Evolutionary conservation across 2,888 invertebrate species (phyloP).

Genomic region (Coleophora deauratella): DNA sequence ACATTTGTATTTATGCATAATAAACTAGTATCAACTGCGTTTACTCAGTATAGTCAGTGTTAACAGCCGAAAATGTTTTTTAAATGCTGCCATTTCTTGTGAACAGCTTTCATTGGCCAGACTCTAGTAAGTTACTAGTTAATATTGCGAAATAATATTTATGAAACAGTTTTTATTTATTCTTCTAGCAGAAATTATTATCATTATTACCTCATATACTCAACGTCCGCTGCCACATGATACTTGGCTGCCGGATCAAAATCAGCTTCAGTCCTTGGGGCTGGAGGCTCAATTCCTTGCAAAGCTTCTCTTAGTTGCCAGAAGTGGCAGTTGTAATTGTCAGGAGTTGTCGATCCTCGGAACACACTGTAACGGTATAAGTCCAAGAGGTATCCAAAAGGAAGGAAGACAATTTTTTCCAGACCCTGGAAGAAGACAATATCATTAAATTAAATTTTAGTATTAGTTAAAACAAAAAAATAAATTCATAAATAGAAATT

Average conservation of each 20-base stretch:
- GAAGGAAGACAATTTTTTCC: constrained; percentile 81
- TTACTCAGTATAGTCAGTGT: no score
- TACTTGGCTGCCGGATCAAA: constrained; percentile 81
- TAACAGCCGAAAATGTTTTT: no score
- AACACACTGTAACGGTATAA: constrained; percentile 81
- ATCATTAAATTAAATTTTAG: neutral
- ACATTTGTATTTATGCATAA: no score
- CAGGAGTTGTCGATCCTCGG: constrained; percentile 71
- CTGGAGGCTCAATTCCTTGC: constrained; percentile 78
- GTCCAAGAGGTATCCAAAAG: constrained; percentile 80
- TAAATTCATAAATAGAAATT: no score
- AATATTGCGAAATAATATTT: no score
- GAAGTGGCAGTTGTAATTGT: constrained; percentile 79
- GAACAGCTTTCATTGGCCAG: no score
- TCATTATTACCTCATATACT: constrained; percentile 74
- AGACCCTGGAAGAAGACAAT: constrained; percentile 59
- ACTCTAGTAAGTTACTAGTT: no score
- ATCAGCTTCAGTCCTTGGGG: constrained; percentile 74
- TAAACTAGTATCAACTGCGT: no score
- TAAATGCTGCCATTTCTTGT: no score
- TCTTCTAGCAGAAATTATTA: no score
- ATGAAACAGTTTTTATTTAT: no score
- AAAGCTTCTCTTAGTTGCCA: constrained; percentile 75
- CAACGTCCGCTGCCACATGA: constrained; percentile 78
- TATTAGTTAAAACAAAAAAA: no score